A percentile compares a stretch with the other conserved stretches of the same genome.
phyloP scores from a whole-genome alignment of 2,797 vertebrate genomes.

The Ctenopoma multispine region DNA sequence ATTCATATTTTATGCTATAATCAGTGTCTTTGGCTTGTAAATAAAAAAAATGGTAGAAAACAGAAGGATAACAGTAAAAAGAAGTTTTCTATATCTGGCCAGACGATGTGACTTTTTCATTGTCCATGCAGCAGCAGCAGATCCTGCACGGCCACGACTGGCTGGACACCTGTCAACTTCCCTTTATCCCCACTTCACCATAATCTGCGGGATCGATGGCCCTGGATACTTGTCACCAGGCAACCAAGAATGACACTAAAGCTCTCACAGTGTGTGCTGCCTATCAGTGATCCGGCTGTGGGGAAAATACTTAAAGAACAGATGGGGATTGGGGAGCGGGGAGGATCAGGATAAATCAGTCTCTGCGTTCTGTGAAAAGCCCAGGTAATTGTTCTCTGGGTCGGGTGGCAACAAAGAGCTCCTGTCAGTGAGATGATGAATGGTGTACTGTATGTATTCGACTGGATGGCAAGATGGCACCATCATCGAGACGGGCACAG shows the following conservation, averaged over 20 bases:
- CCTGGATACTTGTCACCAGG: slow-evolving; percentile 74
- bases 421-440: slow-evolving; percentile 56
- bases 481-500: slow-evolving; percentile 38
- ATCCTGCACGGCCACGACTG: slow-evolving; percentile 41
- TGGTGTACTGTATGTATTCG: slow-evolving; percentile 3
- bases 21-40: too few species aligned
- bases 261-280: slow-evolving; percentile 42
- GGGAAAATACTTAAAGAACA: slow-evolving; percentile 24
- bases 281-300: slow-evolving; percentile 15
- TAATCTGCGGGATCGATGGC: slow-evolving; percentile 78
- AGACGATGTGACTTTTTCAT: slow-evolving; percentile 65
- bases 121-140: slow-evolving; percentile 35
- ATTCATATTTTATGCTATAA: too few species aligned
- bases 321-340: background rate
- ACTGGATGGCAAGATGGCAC: slow-evolving; percentile 29
- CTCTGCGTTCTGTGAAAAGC: slow-evolving; percentile 6
- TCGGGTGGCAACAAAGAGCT: slow-evolving; percentile 20
- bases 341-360: slow-evolving; percentile 13
- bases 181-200: slow-evolving; percentile 65
- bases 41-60: background rate
- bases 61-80: background rate
- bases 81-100: slow-evolving; percentile 2
- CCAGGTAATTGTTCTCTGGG: slow-evolving; percentile 18
- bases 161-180: slow-evolving; percentile 59
- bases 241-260: slow-evolving; percentile 76